A percentile compares a stretch with the other conserved stretches of the same genome.
These are phyloP conservation scores for Lasioglossum marginatum DNA, from an alignment of 2,888 invertebrate species.

Conservation along the genomic window DNA sequence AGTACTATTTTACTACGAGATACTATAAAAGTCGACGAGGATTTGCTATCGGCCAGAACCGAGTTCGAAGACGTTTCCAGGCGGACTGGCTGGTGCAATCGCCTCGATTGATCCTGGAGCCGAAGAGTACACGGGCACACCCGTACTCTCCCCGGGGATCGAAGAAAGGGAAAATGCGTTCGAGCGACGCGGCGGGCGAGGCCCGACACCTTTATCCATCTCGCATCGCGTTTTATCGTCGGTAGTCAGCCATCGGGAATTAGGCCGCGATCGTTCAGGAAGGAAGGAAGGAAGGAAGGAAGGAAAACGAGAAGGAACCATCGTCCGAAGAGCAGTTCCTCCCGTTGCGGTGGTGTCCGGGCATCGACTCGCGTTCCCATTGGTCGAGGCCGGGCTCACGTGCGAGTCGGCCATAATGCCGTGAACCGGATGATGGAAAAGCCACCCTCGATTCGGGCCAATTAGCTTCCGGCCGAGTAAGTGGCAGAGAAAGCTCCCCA, in stretches of 20 bases:
- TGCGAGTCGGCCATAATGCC: slow-evolving; percentile 73
- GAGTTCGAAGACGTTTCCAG: neutral
- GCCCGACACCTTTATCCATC: slow-evolving; percentile 40
- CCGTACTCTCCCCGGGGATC: neutral
- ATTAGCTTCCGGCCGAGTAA: slow-evolving; percentile 74
- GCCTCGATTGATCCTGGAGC: neutral
- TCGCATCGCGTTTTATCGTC: slow-evolving; percentile 42
- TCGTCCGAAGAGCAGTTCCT: slow-evolving; percentile 56
- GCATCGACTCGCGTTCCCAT: slow-evolving; percentile 61
- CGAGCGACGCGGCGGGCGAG: neutral
- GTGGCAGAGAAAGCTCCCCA: slow-evolving; percentile 65
- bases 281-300: slow-evolving; percentile 42
- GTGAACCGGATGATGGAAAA: slow-evolving; percentile 74
- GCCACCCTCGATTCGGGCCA: slow-evolving; percentile 74
- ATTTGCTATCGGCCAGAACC: neutral
- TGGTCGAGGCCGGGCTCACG: slow-evolving; percentile 64
- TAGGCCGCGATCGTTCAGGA: slow-evolving; percentile 24
- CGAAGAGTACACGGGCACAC: too few species aligned
- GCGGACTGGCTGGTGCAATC: neutral
- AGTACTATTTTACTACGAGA: neutral
- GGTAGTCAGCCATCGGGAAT: slow-evolving; percentile 33
- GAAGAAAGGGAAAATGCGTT: neutral
- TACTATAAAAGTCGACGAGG: neutral
- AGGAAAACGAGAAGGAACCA: slow-evolving; percentile 49
- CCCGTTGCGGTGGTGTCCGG: slow-evolving; percentile 27